Conservation (phyloP, 2,888 invertebrate species). For the Lypha dubia region DNA sequence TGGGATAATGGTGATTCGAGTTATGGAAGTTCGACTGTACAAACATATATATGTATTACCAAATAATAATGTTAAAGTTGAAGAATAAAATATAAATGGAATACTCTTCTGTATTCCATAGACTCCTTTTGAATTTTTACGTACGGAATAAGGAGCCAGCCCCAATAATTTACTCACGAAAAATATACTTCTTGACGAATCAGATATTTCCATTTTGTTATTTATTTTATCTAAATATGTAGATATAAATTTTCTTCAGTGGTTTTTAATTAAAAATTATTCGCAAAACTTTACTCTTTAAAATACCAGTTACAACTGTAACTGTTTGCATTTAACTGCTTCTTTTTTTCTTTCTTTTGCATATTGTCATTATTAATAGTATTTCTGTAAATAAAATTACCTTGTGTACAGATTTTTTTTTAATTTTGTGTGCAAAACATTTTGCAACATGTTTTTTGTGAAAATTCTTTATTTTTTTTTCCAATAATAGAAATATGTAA, state of each 20-base stretch:
- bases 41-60: constrained; percentile 75
- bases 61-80: constrained; percentile 77
- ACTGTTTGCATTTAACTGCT: constrained; percentile 19
- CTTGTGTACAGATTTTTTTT: constrained; percentile 51
- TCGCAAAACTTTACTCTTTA: constrained; percentile 47
- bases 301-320: constrained; percentile 49
- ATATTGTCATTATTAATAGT: constrained; percentile 1
- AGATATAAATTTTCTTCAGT: too few relatives aligned
- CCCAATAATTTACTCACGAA: constrained; percentile 80
- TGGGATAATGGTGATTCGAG: too few relatives aligned
- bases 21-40: too few relatives aligned
- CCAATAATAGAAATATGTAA: constrained; percentile 27
- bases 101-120: constrained; percentile 79
- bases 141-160: constrained; percentile 80
- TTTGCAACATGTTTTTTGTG: not conserved
- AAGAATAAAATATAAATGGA: constrained; percentile 79
- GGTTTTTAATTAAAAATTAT: too few relatives aligned
- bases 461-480: constrained; percentile 29
- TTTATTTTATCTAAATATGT: not conserved
- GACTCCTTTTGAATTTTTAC: constrained; percentile 77
- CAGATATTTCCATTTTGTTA: constrained; percentile 80
- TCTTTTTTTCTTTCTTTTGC: too few relatives aligned
- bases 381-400: constrained; percentile 54
- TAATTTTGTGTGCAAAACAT: constrained; percentile 55
- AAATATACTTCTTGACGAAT: constrained; percentile 80